A percentile compares a stretch with the other conserved stretches of the same genome.
phyloP scores from a whole-genome alignment of 2,113 vertebrate species.

The Ia io region DNA sequence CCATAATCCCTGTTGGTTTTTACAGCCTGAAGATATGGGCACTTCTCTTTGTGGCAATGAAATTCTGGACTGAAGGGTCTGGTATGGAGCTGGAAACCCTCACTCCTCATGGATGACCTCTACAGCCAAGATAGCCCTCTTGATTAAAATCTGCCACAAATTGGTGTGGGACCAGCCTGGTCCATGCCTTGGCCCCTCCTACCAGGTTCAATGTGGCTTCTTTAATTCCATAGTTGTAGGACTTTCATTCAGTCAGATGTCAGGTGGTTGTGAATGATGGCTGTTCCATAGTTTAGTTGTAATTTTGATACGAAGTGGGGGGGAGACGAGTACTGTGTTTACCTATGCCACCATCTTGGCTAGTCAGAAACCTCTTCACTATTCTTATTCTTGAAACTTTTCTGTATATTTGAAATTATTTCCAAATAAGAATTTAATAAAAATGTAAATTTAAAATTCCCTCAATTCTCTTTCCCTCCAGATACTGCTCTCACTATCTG shows the following conservation, averaged over 20 bases:
- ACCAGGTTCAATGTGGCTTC: too few relatives aligned
- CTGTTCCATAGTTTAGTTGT: too few relatives aligned
- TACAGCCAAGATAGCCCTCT: not conserved
- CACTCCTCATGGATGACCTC: not conserved
- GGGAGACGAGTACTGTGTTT: too few relatives aligned
- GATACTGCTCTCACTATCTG: not conserved
- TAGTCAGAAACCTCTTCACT: not conserved
- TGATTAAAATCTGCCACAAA: not conserved
- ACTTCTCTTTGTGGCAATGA: not conserved
- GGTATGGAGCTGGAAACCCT: not conserved
- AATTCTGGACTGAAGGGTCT: not conserved
- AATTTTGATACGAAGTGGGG: too few relatives aligned
- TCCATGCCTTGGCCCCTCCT: too few relatives aligned
- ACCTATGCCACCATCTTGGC: too few relatives aligned
- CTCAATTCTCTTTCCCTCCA: not conserved
- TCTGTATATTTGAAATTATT: conserved; percentile 11
- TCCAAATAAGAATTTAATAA: not conserved
- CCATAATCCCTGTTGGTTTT: not conserved
- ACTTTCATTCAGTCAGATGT: too few relatives aligned
- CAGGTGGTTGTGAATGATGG: too few relatives aligned
- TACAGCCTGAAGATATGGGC: not conserved
- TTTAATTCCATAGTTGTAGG: too few relatives aligned
- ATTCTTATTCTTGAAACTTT: not conserved
- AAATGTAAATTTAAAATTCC: not conserved
- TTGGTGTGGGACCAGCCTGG: too few relatives aligned